Evolutionary conservation across 2,797 vertebrate genomes (phyloP).

Genomic region (Pristis pectinata): DNA sequence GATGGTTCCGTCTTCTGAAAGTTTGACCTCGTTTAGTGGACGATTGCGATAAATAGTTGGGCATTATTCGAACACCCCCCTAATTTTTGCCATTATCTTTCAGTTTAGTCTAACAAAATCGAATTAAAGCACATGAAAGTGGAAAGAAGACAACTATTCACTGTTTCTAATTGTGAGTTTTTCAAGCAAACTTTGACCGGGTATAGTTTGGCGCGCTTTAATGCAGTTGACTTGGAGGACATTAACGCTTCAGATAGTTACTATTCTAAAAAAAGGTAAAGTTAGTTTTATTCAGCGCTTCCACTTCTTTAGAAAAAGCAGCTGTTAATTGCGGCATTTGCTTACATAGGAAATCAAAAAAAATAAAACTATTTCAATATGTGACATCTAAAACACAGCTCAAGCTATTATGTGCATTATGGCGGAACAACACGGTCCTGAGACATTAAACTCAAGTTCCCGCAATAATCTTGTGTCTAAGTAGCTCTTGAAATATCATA

Average conservation of each 20-base stretch:
- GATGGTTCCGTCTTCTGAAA: slow-evolving; percentile 17
- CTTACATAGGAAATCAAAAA: not conserved
- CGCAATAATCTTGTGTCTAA: not conserved
- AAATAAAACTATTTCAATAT: not conserved
- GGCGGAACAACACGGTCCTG: not conserved
- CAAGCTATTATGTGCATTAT: not conserved
- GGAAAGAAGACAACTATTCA: not conserved
- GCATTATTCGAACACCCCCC: not conserved
- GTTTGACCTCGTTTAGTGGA: not conserved
- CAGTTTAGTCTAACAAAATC: not conserved
- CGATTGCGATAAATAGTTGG: not conserved
- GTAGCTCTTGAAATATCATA: not conserved
- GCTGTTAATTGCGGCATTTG: not conserved
- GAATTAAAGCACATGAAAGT: not conserved
- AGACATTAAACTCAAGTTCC: no score
- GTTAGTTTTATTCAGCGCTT: not conserved
- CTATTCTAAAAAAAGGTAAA: not conserved
- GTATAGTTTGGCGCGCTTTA: slow-evolving; percentile 6
- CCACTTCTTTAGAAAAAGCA: not conserved
- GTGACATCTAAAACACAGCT: not conserved
- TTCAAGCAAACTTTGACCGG: not conserved
- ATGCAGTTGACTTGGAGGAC: not conserved
- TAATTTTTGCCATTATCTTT: not conserved
- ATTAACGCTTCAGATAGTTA: not conserved
- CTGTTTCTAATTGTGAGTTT: not conserved